These are phyloP conservation scores for Orchesella cincta DNA, from an alignment of 1,140 invertebrate genomes.

Conservation along the genomic window DNA sequence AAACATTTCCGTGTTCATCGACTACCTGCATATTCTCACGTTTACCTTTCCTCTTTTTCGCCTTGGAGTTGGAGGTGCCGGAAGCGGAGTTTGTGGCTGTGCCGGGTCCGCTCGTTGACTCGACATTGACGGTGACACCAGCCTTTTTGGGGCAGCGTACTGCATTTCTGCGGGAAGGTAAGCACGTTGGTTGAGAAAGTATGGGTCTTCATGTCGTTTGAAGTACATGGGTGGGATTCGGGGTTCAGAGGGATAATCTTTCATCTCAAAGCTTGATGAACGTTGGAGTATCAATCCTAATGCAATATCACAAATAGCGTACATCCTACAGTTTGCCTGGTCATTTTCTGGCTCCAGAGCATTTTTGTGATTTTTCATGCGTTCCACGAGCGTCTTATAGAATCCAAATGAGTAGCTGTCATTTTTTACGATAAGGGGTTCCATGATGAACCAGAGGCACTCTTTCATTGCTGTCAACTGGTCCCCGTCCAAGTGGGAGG, in stretches of 20 bases:
- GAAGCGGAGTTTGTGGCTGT: neutral
- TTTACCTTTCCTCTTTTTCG: conserved; percentile 37
- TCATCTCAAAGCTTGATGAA: conserved; percentile 83
- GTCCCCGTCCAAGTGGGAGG: conserved; percentile 69
- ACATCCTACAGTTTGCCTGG: conserved; percentile 81
- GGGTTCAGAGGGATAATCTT: conserved; percentile 81
- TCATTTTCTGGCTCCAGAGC: conserved; percentile 79
- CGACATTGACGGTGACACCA: conserved; percentile 49
- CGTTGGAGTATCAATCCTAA: conserved; percentile 84
- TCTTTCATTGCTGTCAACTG: conserved; percentile 73
- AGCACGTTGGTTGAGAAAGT: conserved; percentile 32
- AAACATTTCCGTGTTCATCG: conserved; percentile 52
- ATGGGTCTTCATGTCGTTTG: conserved; percentile 67
- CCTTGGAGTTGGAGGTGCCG: neutral
- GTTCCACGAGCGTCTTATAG: conserved; percentile 88
- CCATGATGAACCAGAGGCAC: conserved; percentile 90
- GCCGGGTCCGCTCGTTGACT: conserved; percentile 34
- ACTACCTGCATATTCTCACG: conserved; percentile 41
- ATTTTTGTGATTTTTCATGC: conserved; percentile 90
- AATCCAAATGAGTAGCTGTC: conserved; percentile 95
- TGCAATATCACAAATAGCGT: conserved; percentile 91
- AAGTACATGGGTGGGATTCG: conserved; percentile 85
- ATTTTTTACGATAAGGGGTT: conserved; percentile 87
- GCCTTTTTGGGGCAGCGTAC: conserved; percentile 50
- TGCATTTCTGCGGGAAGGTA: conserved; percentile 49